Evolutionary conservation across 1,140 invertebrate species (phyloP), one percentile per base, ranked within the genome.

Genomic region (Penaeus vannamei): DNA sequence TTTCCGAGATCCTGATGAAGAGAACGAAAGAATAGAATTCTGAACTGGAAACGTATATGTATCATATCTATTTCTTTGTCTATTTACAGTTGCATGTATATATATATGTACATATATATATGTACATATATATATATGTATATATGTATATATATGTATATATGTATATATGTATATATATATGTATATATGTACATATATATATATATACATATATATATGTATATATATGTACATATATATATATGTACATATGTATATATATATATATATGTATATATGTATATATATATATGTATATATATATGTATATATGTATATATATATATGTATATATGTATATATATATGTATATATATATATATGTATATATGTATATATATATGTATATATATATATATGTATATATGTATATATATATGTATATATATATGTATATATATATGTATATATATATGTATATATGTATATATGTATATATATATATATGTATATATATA

Each of bases 341-440:
- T 64, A n/a, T 64, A n/a, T 64, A n/a, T 64, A n/a, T 64, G 62
- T 64, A n/a, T 64, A n/a, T 64, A n/a, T 64, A n/a, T 64, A n/a
- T 64, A n/a, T 64, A n/a, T 64, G 62, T 64, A n/a, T 64, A n/a
- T 64, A n/a, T 64, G 62, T 64, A n/a, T 64, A n/a, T 64, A n/a
- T 64, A n/a, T 64, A n/a, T 64, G 62, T 64, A n/a, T 64, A n/a
- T 64, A n/a, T 64, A n/a, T 64, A n/a, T 64, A n/a, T 64, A n/a
- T 64, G 62, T 64, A n/a, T 64, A n/a, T 64, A n/a, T 64, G 62
- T 64, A n/a, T 64, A n/a, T 64, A n/a, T 64, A n/a, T 64, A n/a
- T 64, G 62, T 64, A n/a, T 64, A n/a, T 64, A n/a, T 64, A n/a
- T 64, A n/a, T n/a, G 62, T n/a, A n/a, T 64, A 19, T 64, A n/a